Percentiles rank a stretch among this genome's conserved stretches.
phyloP scores from a whole-genome alignment of 2,888 invertebrate genomes.

The Atrina japonica region DNA sequence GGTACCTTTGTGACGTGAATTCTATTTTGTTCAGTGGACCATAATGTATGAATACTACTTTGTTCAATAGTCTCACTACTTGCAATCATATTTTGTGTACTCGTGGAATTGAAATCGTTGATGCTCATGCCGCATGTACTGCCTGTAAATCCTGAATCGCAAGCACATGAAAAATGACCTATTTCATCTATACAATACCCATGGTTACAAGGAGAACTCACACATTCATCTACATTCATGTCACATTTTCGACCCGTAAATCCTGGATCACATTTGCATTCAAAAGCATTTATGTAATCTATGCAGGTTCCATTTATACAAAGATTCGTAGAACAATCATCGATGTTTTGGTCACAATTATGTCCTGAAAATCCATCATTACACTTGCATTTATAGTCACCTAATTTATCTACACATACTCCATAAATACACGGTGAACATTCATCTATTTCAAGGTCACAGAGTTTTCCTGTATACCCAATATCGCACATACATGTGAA shows the following conservation, averaged over 20 bases:
- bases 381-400: conserved; percentile 82
- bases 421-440: conserved; percentile 82
- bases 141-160: conserved; percentile 90
- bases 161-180: conserved; percentile 76
- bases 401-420: conserved; percentile 7
- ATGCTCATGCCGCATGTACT: conserved; percentile 88
- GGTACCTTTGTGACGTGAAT: too few relatives aligned
- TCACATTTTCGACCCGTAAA: conserved; percentile 20
- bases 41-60: too few relatives aligned
- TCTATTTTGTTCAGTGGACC: too few relatives aligned
- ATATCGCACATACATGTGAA: conserved; percentile 86
- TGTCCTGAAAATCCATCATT: conserved; percentile 89
- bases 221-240: conserved; percentile 23
- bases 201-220: conserved; percentile 27
- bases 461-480: conserved; percentile 93
- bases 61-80: too few relatives aligned
- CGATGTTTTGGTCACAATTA: conserved; percentile 85
- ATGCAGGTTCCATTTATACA: conserved; percentile 23
- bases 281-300: conserved; percentile 2
- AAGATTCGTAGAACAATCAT: conserved; percentile 49
- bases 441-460: conserved; percentile 91
- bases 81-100: too few relatives aligned
- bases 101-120: too few relatives aligned
- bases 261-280: conserved; percentile 87
- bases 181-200: conserved; percentile 25